phyloP scores from a whole-genome alignment of 1,140 invertebrate genomes.

The Telenomus remus region DNA sequence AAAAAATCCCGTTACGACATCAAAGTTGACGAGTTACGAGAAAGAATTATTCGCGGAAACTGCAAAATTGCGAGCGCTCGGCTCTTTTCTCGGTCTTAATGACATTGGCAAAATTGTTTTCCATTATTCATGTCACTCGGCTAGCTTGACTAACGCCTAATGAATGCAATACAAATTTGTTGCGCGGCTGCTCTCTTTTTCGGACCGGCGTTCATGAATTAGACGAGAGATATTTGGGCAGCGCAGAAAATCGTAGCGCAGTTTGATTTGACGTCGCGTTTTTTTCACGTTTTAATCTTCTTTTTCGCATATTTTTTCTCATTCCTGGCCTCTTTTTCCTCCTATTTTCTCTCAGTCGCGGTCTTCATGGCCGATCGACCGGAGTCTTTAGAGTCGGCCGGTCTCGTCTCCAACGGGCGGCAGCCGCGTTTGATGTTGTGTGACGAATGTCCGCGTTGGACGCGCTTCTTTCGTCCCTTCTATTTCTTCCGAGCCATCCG shows the following conservation, averaged over 20 bases:
- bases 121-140: conserved; percentile 53
- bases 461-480: conserved; percentile 58
- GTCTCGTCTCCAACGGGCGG: conserved; percentile 69
- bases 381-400: conserved; percentile 71
- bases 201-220: conserved; percentile 39
- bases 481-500: conserved; percentile 33
- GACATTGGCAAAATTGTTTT: conserved; percentile 50
- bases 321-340: conserved; percentile 54
- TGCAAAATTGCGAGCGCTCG: conserved; percentile 27
- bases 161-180: conserved; percentile 55
- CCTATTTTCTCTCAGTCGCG: conserved; percentile 58
- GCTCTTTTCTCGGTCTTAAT: conserved; percentile 18
- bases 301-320: conserved; percentile 60
- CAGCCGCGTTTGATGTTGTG: conserved; percentile 73
- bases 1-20: conserved; percentile 43
- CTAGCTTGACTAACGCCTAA: conserved; percentile 14
- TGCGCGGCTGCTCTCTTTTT: conserved; percentile 46
- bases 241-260: conserved; percentile 51
- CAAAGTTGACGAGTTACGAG: conserved; percentile 7
- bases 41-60: conserved; percentile 46
- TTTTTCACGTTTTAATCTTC: conserved; percentile 55
- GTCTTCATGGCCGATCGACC: conserved; percentile 70
- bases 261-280: conserved; percentile 50
- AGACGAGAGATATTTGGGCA: conserved; percentile 50
- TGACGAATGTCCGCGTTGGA: conserved; percentile 73